Percentiles rank a stretch among this genome's conserved stretches.
phyloP scores from a whole-genome alignment of 1,140 invertebrate genomes.

The Papilio xuthus region DNA sequence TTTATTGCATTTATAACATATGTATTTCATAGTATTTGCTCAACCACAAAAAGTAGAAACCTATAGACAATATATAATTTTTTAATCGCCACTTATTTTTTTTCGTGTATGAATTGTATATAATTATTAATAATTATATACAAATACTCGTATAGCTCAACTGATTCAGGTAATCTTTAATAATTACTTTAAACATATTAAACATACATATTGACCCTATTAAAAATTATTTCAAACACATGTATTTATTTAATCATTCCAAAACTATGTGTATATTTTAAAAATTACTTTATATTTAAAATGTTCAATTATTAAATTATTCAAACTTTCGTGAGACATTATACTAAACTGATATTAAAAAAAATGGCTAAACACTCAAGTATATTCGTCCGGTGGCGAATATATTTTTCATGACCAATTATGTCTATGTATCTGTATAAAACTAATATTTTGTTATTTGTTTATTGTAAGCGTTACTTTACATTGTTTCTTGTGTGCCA shows the following conservation, averaged over 20 bases:
- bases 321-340: too few species aligned
- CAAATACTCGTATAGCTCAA: too few species aligned
- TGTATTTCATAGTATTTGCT: neutral
- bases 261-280: neutral
- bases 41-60: neutral
- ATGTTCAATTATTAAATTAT: too few species aligned
- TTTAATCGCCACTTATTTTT: neutral
- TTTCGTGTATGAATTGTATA: too few species aligned
- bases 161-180: too few species aligned
- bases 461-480: neutral
- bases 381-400: too few species aligned
- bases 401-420: too few species aligned
- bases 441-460: constrained; percentile 4
- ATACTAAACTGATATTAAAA: too few species aligned
- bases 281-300: constrained; percentile 3
- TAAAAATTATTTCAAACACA: neutral
- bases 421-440: neutral
- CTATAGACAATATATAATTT: neutral
- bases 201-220: neutral
- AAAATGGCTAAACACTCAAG: too few species aligned
- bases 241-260: neutral
- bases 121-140: too few species aligned
- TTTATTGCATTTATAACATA: neutral
- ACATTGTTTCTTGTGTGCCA: neutral
- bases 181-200: too few species aligned